Evolutionary conservation across 92 coral and sea anemone genomes (phyloP).

Genomic region (Palythoa grandis): DNA sequence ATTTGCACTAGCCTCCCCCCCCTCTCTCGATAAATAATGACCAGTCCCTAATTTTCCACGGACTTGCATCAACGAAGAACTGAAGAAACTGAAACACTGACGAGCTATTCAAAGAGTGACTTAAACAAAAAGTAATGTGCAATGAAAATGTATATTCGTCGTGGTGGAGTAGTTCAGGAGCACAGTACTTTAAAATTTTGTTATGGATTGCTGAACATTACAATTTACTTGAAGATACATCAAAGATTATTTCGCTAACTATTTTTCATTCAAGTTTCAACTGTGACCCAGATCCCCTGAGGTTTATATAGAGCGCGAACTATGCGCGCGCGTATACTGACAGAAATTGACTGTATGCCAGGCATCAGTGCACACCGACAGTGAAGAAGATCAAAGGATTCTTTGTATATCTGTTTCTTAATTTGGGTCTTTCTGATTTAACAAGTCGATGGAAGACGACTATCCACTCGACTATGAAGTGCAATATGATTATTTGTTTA

Average conservation of each 20-base stretch:
- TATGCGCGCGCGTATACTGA: constrained; percentile 40
- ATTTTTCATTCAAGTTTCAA: neutral
- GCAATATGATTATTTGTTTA: constrained; percentile 90
- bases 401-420: constrained; percentile 24
- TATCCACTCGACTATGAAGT: constrained; percentile 55
- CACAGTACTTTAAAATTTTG: no score
- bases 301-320: constrained; percentile 2
- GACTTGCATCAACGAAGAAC: no score
- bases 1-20: no score
- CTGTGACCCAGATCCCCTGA: constrained; percentile 20
- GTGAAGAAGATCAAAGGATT: neutral
- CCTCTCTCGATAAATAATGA: no score
- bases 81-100: no score
- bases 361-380: neutral
- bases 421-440: neutral
- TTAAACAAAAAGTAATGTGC: no score
- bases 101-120: no score
- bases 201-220: no score
- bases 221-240: neutral
- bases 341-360: neutral
- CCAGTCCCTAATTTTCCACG: no score
- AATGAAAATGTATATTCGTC: no score
- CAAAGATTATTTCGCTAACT: neutral
- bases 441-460: constrained; percentile 60
- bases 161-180: no score